Evolutionary conservation across 1,140 invertebrate genomes (phyloP), one percentile per base, ranked within the genome.

Genomic region (Whitmania pigra): DNA sequence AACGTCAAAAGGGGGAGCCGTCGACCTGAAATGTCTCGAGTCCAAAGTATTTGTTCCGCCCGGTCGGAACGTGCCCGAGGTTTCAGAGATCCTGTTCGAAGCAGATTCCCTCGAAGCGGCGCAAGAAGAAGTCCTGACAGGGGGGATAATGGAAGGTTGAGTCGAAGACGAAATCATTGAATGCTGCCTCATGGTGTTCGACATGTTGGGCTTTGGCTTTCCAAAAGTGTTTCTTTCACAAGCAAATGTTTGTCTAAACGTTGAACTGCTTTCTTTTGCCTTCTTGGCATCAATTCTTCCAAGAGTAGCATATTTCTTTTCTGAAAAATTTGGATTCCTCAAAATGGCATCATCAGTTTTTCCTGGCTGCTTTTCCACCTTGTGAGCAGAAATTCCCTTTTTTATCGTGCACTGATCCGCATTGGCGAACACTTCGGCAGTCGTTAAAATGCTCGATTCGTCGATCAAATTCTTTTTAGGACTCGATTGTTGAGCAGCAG

Each of bases 371-470:
- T 73, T 55, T 57, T 71, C 36, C 66, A 73, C 67, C 54, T 75
- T 69, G 68, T 27, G 43, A 18, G 25, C 29, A 11, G 40, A 25
- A 25, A 67, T 40, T 67, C 78, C 89, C 77, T 91, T 91, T 79
- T 90, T 90, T 63, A 91, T 81, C 0, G 90, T 91, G 74, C 88
- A 89, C 79, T 91, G 89, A 77, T 90, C 90, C 71, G 79, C 80
- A 74, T 82, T 76, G 67, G 79, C 76, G 78, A 81, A 79, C 15
- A 78, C 78, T 49, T 81, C 80, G 40, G 78, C 79, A 69, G 77
- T 78, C 75, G 75, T 79, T 60, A 77, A 74, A 20, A 76, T 78
- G 49, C 78, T 78, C 71, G 78, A 80, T 71, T 80, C 78, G 49
- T 72, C 75, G 1, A n/a, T 18, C 7, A 20, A 25, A 22, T 7